Evolutionary conservation across 1,140 invertebrate genomes (phyloP).

Genomic region (Magallana gigas): DNA sequence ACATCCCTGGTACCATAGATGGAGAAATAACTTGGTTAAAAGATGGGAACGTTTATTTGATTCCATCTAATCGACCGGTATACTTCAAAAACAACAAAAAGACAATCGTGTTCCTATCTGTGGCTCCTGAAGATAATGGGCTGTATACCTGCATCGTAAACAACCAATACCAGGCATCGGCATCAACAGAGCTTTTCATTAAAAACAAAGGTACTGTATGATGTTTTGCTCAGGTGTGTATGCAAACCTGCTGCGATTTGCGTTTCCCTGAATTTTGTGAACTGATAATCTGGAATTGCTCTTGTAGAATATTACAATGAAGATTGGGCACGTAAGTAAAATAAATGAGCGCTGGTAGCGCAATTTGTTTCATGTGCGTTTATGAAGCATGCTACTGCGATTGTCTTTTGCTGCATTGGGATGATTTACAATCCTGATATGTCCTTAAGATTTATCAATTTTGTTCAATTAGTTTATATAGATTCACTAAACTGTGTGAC

Average conservation of each 20-base stretch:
- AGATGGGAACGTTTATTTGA: neutral
- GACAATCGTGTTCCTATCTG: neutral
- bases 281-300: neutral
- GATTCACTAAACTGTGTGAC: too few relatives aligned
- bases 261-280: neutral
- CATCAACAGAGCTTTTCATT: conserved; percentile 13
- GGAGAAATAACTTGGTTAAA: conserved; percentile 14
- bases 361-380: too few relatives aligned
- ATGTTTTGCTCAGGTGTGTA: too few relatives aligned
- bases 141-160: neutral
- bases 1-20: neutral
- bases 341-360: too few relatives aligned
- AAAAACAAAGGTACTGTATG: too few relatives aligned
- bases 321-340: conserved; percentile 21
- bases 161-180: neutral
- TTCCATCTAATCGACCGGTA: neutral
- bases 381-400: too few relatives aligned
- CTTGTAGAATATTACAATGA: neutral
- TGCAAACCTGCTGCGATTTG: neutral
- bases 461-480: too few relatives aligned
- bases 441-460: too few relatives aligned
- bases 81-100: conserved; percentile 11
- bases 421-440: too few relatives aligned
- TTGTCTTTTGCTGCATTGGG: too few relatives aligned
- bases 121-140: neutral